phyloP scores from a whole-genome alignment of 2,797 vertebrate genomes.

The Sorex maritimensis region DNA sequence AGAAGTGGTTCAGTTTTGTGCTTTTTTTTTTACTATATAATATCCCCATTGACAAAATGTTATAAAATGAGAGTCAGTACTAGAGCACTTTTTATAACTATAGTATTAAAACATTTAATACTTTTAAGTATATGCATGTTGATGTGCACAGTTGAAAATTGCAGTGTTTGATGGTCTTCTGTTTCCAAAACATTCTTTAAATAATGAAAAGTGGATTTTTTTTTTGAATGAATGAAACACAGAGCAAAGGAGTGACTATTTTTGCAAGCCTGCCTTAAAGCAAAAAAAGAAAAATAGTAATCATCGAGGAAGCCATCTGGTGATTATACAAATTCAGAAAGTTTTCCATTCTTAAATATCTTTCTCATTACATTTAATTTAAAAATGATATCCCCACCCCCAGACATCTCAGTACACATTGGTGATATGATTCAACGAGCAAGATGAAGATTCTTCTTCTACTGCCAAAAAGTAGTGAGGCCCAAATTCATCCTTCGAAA shows the following conservation, averaged over 20 bases:
- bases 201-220: background rate
- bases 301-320: background rate
- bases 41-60: background rate
- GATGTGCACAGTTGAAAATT: background rate
- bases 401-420: background rate
- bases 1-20: background rate
- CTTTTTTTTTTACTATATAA: background rate
- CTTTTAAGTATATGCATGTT: background rate
- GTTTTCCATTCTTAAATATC: background rate
- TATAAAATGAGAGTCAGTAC: background rate
- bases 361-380: slow-evolving; percentile 20
- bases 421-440: background rate
- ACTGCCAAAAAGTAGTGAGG: background rate
- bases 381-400: background rate
- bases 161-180: background rate
- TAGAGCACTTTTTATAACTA: background rate
- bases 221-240: slow-evolving; percentile 3
- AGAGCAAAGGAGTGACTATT: background rate
- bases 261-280: background rate
- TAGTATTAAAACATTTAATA: background rate
- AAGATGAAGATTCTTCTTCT: background rate
- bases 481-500: background rate
- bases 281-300: background rate
- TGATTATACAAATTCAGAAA: slow-evolving; percentile 41
- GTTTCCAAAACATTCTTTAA: slow-evolving; percentile 25